Evolutionary conservation across 2,113 vertebrate genomes (phyloP).

Genomic region (Parus major): DNA sequence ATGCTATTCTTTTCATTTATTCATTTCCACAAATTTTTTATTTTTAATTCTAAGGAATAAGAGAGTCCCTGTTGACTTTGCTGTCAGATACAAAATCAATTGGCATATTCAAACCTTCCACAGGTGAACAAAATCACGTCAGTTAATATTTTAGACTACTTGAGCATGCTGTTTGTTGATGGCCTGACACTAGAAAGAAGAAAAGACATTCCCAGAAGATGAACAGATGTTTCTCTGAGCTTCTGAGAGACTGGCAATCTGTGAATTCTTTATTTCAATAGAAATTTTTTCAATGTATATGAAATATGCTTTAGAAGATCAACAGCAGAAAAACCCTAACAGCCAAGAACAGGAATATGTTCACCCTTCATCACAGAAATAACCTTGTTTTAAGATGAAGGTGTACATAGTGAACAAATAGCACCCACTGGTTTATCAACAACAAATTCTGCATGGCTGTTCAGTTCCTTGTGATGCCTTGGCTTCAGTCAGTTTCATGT

Average conservation of each 20-base stretch:
- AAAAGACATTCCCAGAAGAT: neutral
- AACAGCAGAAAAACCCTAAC: neutral
- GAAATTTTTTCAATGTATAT: neutral
- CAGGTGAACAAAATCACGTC: constrained; percentile 16
- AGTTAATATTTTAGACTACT: neutral
- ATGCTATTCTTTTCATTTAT: neutral
- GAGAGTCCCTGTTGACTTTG: neutral
- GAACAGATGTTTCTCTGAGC: constrained; percentile 52
- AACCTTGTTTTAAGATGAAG: neutral
- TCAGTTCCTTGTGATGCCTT: neutral
- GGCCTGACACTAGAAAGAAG: neutral
- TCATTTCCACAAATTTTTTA: neutral
- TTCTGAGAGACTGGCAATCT: neutral
- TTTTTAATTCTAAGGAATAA: neutral
- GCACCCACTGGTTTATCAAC: neutral
- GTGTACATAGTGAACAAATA: neutral
- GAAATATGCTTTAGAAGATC: neutral
- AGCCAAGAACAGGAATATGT: neutral
- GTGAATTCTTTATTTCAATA: neutral
- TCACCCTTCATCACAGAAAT: neutral
- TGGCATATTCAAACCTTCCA: constrained; percentile 38
- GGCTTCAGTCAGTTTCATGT: neutral
- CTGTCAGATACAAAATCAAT: neutral
- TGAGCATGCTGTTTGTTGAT: constrained; percentile 22
- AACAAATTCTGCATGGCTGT: neutral